phyloP scores from a whole-genome alignment of 2,888 invertebrate genomes.

The Barypeithes pellucidus region DNA sequence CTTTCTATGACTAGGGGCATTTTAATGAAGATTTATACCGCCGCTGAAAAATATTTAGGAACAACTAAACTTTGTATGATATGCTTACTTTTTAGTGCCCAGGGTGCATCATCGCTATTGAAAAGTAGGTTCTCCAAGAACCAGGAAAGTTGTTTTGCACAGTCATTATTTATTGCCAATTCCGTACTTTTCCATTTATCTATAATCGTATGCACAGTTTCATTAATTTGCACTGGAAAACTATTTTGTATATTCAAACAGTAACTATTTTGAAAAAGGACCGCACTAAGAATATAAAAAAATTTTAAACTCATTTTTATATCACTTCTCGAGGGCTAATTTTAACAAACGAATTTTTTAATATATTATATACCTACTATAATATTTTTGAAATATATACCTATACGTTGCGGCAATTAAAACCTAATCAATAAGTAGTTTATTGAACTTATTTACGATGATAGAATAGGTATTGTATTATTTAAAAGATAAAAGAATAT shows the following conservation, averaged over 20 bases:
- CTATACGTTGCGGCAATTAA: too few species aligned
- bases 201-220: background rate
- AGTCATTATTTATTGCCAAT: slow-evolving; percentile 17
- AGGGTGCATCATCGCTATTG: slow-evolving; percentile 5
- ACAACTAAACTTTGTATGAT: background rate
- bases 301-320: background rate
- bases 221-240: background rate
- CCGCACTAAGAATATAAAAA: background rate
- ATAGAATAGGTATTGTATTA: too few species aligned
- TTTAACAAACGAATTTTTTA: too few species aligned
- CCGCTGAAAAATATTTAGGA: too few species aligned
- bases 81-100: slow-evolving; percentile 40
- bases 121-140: slow-evolving; percentile 27
- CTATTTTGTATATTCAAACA: background rate
- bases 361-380: background rate
- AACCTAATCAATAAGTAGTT: slow-evolving; percentile 1
- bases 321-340: too few species aligned
- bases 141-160: slow-evolving; percentile 21
- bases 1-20: too few species aligned
- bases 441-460: background rate
- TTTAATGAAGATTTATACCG: too few species aligned
- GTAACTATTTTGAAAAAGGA: background rate
- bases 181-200: background rate
- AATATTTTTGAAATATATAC: too few species aligned
- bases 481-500: background rate